Conservation (phyloP, 2,888 invertebrate genomes). For the Endomychus coccineus region DNA sequence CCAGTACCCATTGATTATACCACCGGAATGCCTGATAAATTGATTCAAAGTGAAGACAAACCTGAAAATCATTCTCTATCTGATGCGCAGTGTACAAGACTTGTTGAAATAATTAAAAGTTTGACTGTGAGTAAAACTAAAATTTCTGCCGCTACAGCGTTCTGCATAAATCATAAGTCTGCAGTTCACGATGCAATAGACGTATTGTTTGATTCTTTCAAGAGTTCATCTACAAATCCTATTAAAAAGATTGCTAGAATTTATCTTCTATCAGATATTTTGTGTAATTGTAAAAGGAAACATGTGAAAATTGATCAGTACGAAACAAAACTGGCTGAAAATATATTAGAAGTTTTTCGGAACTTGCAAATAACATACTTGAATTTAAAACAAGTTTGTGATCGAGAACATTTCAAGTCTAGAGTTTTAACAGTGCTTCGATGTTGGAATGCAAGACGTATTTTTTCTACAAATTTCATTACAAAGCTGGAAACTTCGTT, state of each 20-base stretch:
- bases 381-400: slow-evolving; percentile 64
- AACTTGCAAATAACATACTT: slow-evolving; percentile 61
- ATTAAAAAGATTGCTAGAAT: slow-evolving; percentile 84
- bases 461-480: slow-evolving; percentile 84
- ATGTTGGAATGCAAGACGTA: slow-evolving; percentile 94
- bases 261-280: slow-evolving; percentile 89
- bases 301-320: slow-evolving; percentile 64
- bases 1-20: slow-evolving; percentile 88
- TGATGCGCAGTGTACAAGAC: slow-evolving; percentile 73
- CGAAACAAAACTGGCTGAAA: slow-evolving; percentile 73
- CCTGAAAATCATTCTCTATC: slow-evolving; percentile 60
- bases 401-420: slow-evolving; percentile 86
- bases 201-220: slow-evolving; percentile 79
- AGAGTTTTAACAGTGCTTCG: slow-evolving; percentile 79
- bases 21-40: slow-evolving; percentile 91
- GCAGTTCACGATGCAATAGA: slow-evolving; percentile 89
- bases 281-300: slow-evolving; percentile 73
- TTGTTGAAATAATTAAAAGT: slow-evolving; percentile 79
- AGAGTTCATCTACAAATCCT: slow-evolving; percentile 57
- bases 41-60: slow-evolving; percentile 58
- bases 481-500: slow-evolving; percentile 66
- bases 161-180: slow-evolving; percentile 93
- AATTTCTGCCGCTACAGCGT: slow-evolving; percentile 92
- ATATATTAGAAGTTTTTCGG: slow-evolving; percentile 66
- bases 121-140: slow-evolving; percentile 67